Percentiles rank a stretch among this genome's conserved stretches.
Evolutionary conservation across 2,113 vertebrate genomes (phyloP).

Genomic region (Brienomyrus longianalis): DNA sequence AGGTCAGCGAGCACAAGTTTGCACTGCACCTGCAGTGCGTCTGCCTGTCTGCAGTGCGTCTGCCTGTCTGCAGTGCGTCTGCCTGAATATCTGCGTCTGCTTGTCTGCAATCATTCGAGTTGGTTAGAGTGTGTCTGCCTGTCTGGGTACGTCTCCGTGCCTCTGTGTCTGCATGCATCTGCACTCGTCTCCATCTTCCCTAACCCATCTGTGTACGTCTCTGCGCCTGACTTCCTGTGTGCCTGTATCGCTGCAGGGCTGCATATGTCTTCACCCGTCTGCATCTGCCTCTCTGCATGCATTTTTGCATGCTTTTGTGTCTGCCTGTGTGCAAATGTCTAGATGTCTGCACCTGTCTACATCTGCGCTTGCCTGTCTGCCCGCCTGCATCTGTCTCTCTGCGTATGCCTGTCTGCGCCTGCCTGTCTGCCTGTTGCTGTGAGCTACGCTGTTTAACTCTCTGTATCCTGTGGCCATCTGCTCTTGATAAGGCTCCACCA

Average conservation of each 20-base stretch:
- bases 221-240: not conserved
- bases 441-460: not conserved
- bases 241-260: not conserved
- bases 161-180: not conserved
- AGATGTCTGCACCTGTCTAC: not conserved
- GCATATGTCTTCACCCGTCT: not conserved
- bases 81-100: not conserved
- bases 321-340: not conserved
- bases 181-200: not conserved
- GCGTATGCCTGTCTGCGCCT: not conserved
- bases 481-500: not conserved
- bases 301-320: not conserved
- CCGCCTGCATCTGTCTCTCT: not conserved
- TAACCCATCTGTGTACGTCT: not conserved
- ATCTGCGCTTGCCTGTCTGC: not conserved
- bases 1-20: constrained; percentile 41
- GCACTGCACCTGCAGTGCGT: not conserved
- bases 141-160: not conserved
- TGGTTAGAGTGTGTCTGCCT: not conserved
- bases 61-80: not conserved
- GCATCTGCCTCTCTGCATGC: not conserved
- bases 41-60: not conserved
- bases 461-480: not conserved
- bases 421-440: not conserved
- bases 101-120: not conserved